A percentile compares a stretch with the other conserved stretches of the same genome.
Conservation (phyloP, 1,140 invertebrate species). For the Argopecten irradians region DNA sequence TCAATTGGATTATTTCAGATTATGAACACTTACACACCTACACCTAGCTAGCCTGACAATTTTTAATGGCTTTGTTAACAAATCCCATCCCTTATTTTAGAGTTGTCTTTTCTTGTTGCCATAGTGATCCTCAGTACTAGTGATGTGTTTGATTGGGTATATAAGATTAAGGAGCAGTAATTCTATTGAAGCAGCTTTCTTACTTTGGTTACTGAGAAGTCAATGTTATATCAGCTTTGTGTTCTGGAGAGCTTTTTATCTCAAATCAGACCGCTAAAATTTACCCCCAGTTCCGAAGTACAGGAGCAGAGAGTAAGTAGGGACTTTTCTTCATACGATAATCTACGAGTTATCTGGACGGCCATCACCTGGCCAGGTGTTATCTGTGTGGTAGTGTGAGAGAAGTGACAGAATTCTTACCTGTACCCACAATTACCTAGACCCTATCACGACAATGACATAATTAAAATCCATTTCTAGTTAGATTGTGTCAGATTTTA, state of each 20-base stretch:
- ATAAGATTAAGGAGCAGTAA: no score
- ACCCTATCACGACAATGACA: background rate
- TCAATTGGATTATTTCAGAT: no score
- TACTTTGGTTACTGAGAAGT: background rate
- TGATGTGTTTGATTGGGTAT: no score
- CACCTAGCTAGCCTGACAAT: no score
- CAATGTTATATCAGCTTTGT: background rate
- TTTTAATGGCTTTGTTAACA: no score
- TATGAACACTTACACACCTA: no score
- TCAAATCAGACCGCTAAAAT: background rate
- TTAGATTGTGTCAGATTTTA: conserved; percentile 42
- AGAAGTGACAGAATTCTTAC: background rate
- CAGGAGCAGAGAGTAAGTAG: background rate
- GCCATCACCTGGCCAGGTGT: background rate
- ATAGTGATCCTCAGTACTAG: no score
- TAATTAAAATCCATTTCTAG: conserved; percentile 24
- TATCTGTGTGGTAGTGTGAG: background rate
- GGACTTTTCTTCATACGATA: conserved; percentile 4
- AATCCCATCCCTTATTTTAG: no score
- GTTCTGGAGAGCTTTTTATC: background rate
- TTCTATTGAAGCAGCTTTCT: no score
- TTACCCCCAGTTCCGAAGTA: background rate
- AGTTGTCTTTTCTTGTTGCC: no score
- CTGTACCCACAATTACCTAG: background rate
- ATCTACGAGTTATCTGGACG: background rate